Evolutionary conservation across 2,113 vertebrate genomes (phyloP).

Genomic region (Sylvilagus bachmani): DNA sequence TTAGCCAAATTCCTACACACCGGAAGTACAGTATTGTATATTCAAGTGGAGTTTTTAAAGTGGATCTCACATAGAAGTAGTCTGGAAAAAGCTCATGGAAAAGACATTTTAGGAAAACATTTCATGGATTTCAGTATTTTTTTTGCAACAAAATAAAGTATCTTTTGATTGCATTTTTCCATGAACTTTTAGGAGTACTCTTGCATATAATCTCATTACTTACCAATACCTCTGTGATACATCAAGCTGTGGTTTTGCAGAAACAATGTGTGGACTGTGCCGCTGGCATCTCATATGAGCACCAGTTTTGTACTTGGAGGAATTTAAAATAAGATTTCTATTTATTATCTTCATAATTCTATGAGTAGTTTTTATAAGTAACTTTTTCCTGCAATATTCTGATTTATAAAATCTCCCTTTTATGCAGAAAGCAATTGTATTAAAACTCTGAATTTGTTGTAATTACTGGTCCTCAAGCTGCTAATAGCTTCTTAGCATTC

Average conservation of each 20-base stretch:
- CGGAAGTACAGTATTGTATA: conserved; percentile 18
- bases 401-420: neutral
- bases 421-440: neutral
- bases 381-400: conserved; percentile 16
- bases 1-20: conserved; percentile 66
- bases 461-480: neutral
- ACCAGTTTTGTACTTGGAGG: conserved; percentile 33
- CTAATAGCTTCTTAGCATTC: neutral
- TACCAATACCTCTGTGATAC: conserved; percentile 32
- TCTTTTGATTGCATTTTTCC: too few species aligned
- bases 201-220: neutral
- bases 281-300: too few species aligned
- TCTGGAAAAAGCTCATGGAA: too few species aligned
- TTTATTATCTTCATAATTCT: conserved; percentile 25
- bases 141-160: too few species aligned
- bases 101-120: too few species aligned
- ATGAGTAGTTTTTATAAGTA: conserved; percentile 14
- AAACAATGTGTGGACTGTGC: neutral
- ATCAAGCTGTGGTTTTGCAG: neutral
- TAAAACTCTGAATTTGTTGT: neutral
- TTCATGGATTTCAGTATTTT: too few species aligned
- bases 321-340: conserved; percentile 25
- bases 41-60: conserved; percentile 16
- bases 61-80: neutral
- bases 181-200: too few species aligned